Evolutionary conservation across 2,888 invertebrate genomes (phyloP), one percentile per base, ranked within the genome.

Genomic region (Liodrosophila aerea): DNA sequence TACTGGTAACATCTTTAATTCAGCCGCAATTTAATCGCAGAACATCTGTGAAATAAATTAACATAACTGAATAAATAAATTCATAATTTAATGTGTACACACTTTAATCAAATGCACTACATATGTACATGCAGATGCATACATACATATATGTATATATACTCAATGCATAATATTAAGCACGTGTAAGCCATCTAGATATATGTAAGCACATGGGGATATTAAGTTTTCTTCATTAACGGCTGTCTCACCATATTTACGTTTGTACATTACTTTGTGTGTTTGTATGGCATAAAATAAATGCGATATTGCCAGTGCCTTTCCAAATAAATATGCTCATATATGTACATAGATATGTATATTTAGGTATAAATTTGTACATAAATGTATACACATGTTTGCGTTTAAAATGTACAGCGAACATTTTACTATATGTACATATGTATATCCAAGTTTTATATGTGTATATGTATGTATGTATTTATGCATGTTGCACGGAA

Each of bases 1-100:
- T 22, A 5, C 22, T 22, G 22, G 22, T 22, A 64, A 43, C 74
- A 77, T 74, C 8, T 31, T 73, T 29, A 53, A 12, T 29, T 30
- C n/a, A 29, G 27, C 33, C 33, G 15, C 18, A 43, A 36, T 22
- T 31, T 11, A 7, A 8, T 8, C n/a, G 22, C 22, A 11, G 7
- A 44, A 3, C 15, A 30, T 7, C 13, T 43, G 7, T 13, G 22
- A 13, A 40, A 13, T 12, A 8, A n/a, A 7, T 31, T 16, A 11
- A 16, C 31, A 7, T 44, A 4, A 1, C 31, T 22, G 12, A 12
- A 29, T 47, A 27, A n/a, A 27, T 29, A 29, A 46, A 12, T 33
- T 1, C 4, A 22, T 22, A 22, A 22, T 22, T 22, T 22, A 2
- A 22, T 22, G 5, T 22, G 22, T 22, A 22, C 22, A 22, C 22